phyloP scores from a whole-genome alignment of 2,888 invertebrate species.

The Abscondita cerata region DNA sequence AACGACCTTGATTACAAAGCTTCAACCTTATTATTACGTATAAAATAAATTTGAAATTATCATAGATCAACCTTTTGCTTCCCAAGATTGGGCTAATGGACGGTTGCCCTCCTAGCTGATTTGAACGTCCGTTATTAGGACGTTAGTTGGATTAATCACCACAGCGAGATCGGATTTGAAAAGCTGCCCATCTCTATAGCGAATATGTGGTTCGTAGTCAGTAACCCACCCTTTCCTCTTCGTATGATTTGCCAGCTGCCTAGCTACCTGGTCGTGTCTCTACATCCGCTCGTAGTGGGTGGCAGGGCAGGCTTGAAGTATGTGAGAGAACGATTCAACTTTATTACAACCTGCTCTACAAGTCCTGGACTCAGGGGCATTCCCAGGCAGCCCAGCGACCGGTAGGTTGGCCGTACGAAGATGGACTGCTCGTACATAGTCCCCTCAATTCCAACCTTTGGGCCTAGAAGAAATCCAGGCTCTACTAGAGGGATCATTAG shows the following conservation, averaged over 20 bases:
- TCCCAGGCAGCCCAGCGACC: constrained; percentile 39
- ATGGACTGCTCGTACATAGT: constrained; percentile 42
- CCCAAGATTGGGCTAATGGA: too few relatives aligned
- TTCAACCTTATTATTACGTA: too few relatives aligned
- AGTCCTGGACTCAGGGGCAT: constrained; percentile 28
- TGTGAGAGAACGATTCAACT: constrained; percentile 40
- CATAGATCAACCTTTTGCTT: too few relatives aligned
- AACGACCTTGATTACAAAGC: too few relatives aligned
- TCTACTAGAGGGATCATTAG: too few relatives aligned
- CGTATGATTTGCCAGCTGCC: neutral
- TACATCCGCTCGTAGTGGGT: constrained; percentile 34
- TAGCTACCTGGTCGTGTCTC: constrained; percentile 28
- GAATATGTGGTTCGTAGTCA: neutral
- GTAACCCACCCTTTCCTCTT: neutral
- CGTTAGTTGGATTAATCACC: too few relatives aligned
- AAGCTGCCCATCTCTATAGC: neutral
- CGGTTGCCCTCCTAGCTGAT: too few relatives aligned
- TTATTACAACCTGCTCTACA: constrained; percentile 40
- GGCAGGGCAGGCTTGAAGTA: constrained; percentile 40
- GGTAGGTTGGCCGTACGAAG: constrained; percentile 40
- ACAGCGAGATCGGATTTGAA: too few relatives aligned
- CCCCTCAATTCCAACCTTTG: constrained; percentile 40
- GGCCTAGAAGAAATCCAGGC: constrained; percentile 37
- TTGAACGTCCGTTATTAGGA: too few relatives aligned
- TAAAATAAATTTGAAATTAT: too few relatives aligned